Evolutionary conservation across 2,888 invertebrate genomes (phyloP), one percentile per base, ranked within the genome.

Genomic region (Mythimna vitellina): DNA sequence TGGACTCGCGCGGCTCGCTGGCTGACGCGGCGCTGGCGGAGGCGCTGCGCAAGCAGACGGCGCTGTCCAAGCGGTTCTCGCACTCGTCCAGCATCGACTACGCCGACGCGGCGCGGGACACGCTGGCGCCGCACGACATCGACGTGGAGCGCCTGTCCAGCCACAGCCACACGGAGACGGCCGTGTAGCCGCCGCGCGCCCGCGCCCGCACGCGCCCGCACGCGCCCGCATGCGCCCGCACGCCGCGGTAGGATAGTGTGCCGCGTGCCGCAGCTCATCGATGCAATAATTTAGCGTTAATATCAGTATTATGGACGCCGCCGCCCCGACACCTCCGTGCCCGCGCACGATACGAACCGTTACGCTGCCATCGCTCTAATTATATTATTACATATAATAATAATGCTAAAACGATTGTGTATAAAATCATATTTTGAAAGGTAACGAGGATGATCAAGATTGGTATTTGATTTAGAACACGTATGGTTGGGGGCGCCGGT

Each of bases 1-100:
- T 99, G 97, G 99, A 99, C 97, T 98, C 99, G 95, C 98, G 99
- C 93, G 98, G 99, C 96, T 98, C 98, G 96, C 98, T 98, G 96
- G 98, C 98, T 95, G 98, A 98, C 97, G 98, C 98, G 94, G 98
- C 98, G 96, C 97, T 99, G 94, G 99, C 98, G 82, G 99, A 99
- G 97, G 98, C 98, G 94, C 97, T 99, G 92, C 98, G 98, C 95
- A 99, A 99, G 97, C 99, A 99, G 97, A 98, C 98, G 92, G 98
- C 98, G 95, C 97, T 99, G 89, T 98, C 98, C 94, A 99, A 99
- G 97, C 98, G 99, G 93, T 97, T 98, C 96, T 98, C 98, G 92
- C 98, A 98, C 96, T 98, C 98, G 96, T 94, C 95, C 76, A 98
- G 98, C 97, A 98, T 99, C 96, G 99, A 99, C 96, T 98, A 84